Conservation (phyloP, 2,888 invertebrate genomes). For the Psylliodes chrysocephalus region DNA sequence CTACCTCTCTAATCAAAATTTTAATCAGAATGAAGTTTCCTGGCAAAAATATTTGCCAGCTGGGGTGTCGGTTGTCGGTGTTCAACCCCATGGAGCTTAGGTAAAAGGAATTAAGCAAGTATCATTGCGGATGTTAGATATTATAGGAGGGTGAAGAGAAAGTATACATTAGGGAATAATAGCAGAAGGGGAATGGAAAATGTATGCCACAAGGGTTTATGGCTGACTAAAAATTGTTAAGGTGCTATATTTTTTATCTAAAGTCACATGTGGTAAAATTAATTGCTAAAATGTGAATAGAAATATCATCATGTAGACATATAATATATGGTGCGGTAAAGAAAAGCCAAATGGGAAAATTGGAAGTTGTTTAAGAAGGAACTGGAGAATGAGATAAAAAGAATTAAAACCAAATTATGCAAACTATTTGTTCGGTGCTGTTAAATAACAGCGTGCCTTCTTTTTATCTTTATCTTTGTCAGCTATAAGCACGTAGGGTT, state of each 20-base stretch:
- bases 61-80: not conserved
- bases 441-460: too few species aligned
- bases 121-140: slow-evolving; percentile 23
- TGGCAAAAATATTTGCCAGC: not conserved
- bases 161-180: slow-evolving; percentile 25
- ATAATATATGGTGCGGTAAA: too few species aligned
- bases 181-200: slow-evolving; percentile 15
- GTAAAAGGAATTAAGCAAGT: slow-evolving; percentile 21
- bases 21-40: not conserved
- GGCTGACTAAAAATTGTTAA: slow-evolving; percentile 15
- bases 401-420: too few species aligned
- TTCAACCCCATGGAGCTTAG: slow-evolving; percentile 8
- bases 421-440: too few species aligned
- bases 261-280: too few species aligned
- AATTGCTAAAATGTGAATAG: too few species aligned
- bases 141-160: slow-evolving; percentile 18
- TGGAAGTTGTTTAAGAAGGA: too few species aligned
- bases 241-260: not conserved
- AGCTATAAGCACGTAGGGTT: too few species aligned
- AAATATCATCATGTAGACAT: too few species aligned
- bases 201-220: slow-evolving; percentile 7
- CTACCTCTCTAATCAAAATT: not conserved
- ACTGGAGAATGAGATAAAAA: too few species aligned
- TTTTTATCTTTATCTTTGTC: too few species aligned
- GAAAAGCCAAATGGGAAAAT: too few species aligned